Base-by-base conservation (phyloP, 2,797 vertebrate genomes). In the Tarsius wallacei region DNA sequence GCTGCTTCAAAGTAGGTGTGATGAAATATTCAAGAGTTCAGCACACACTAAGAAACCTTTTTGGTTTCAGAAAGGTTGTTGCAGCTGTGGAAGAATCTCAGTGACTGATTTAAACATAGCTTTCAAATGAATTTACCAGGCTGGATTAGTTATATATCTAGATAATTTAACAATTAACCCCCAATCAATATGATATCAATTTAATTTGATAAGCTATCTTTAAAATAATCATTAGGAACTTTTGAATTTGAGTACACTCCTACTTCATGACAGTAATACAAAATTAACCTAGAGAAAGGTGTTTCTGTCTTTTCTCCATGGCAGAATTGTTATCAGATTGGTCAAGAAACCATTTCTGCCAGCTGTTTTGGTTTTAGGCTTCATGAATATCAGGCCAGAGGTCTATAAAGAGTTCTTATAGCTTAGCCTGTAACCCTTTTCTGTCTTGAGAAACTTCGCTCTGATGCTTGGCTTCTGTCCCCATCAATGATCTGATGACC, bases 341-440 rank as follows among this genome's bases (percentile, higher is more conserved):
- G 2, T 73, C 26, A 81, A 42, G 90, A 91, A 97, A 85, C 71
- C 36, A 31, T 59, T 53, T 63, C 87, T 88, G 51, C 59, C 47
- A 86, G 12, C 24, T 8, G 4, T 78, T 42, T 74, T 81, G 31
- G 13, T 59, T 90, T 90, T 33, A 55, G 31, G 7, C 16, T 59
- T 77, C 85, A 2, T 51, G 31, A 63, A 15, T 66, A 63, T 51
- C 26, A 33, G 36, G 74, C 66, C 9, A 51, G 31, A 77, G 28
- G 7, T 78, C 87, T 76, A 1, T 33, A 49, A 51, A 80, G 86
- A 93, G 19, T 66, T 77, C 7, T 7, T 33, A 3, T 8, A 36
- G n/a, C 53, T 86, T 74, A 77, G n/a, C 73, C 7, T 53, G 2
- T 83, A 53, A 28, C 36, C n/a, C 12, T 0, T 80, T 89, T 87